These are phyloP conservation scores for Hermatobates lingyangjiaoensis DNA, from an alignment of 1,140 invertebrate genomes.

Conservation along the genomic window DNA sequence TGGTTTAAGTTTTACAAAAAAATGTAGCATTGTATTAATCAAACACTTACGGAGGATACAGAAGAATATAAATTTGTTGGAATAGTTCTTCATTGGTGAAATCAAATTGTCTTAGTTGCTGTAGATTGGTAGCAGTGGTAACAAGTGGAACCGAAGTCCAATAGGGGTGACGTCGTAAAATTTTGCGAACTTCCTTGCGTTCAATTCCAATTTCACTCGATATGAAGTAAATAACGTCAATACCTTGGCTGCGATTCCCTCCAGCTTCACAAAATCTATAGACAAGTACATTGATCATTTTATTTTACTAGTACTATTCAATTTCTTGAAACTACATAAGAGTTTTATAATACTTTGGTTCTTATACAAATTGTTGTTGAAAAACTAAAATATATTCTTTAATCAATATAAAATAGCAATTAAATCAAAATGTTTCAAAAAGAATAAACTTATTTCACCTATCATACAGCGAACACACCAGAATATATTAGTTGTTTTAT, in stretches of 20 bases:
- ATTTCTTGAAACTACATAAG: not conserved
- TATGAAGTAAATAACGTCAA: not conserved
- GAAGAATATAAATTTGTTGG: not conserved
- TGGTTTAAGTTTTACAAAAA: no score
- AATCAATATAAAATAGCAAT: not conserved
- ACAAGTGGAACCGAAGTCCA: slow-evolving; percentile 1
- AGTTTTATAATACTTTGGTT: not conserved
- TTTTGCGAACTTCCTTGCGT: not conserved
- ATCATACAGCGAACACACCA: no score
- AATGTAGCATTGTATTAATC: no score
- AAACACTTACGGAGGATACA: not conserved
- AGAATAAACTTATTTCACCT: no score
- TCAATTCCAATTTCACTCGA: not conserved
- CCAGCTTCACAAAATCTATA: not conserved
- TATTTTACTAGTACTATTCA: not conserved
- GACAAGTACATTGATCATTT: not conserved
- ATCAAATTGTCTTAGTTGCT: not conserved
- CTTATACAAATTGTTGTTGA: not conserved
- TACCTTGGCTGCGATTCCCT: not conserved
- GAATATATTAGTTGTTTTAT: no score
- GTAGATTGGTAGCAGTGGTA: not conserved
- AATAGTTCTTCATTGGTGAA: slow-evolving; percentile 1
- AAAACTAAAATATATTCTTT: not conserved
- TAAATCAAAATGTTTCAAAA: no score
- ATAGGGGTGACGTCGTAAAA: not conserved